phyloP scores from a whole-genome alignment of 35 echinoderm and acorn worm species.

The Apostichopus parvimensis region DNA sequence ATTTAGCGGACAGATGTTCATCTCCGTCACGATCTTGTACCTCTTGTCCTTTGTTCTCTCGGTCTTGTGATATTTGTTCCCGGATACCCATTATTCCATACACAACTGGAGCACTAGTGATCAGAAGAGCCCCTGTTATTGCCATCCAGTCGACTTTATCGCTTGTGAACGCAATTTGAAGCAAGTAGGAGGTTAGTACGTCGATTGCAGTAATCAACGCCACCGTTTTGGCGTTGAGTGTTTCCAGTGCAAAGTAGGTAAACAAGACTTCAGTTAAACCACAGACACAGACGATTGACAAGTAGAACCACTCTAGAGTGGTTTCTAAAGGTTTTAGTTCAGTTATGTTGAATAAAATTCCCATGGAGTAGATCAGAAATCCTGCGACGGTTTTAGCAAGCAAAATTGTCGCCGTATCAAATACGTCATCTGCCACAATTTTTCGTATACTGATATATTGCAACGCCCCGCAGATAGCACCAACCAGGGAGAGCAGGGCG shows the following conservation, averaged over 20 bases:
- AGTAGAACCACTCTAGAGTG: neutral
- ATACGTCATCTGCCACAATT: neutral
- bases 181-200: neutral
- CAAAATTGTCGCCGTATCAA: neutral
- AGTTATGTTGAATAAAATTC: neutral
- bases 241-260: neutral
- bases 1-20: too few species aligned
- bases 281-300: neutral
- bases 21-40: too few species aligned
- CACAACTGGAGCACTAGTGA: neutral
- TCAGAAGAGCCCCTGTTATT: conserved; percentile 10
- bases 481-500: neutral
- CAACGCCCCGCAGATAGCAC: neutral
- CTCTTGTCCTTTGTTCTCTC: neutral
- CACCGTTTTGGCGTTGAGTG: neutral
- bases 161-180: conserved; percentile 7
- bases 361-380: neutral
- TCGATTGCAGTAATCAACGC: conserved; percentile 2
- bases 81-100: neutral
- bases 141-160: neutral
- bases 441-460: conserved; percentile 1
- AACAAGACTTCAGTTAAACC: neutral
- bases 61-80: neutral
- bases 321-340: neutral
- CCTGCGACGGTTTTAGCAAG: neutral